Conservation (phyloP, 2,888 invertebrate genomes). For the Latrodectus hesperus region DNA sequence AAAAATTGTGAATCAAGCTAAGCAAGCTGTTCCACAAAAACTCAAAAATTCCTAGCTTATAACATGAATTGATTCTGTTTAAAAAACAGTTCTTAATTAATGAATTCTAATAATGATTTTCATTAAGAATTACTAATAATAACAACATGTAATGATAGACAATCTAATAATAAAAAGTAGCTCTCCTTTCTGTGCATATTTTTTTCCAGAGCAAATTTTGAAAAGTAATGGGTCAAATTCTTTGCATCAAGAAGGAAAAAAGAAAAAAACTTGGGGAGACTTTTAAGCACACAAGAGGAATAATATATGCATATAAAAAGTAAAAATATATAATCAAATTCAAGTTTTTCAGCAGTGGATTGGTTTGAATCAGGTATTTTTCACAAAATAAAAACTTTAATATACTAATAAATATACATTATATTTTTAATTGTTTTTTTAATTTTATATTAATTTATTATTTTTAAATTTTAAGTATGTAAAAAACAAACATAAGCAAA, state of each 20-base stretch:
- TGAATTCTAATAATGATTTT: too few relatives aligned
- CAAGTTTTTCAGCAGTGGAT: neutral
- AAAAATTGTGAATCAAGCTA: too few relatives aligned
- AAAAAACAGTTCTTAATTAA: too few relatives aligned
- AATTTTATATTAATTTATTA: neutral
- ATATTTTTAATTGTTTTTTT: neutral
- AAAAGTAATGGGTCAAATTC: neutral
- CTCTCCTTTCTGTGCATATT: neutral
- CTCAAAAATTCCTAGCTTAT: too few relatives aligned
- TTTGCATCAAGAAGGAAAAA: neutral
- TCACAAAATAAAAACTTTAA: neutral
- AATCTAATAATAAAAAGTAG: neutral
- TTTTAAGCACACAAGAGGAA: too few relatives aligned
- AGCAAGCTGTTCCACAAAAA: too few relatives aligned
- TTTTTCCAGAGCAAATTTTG: neutral
- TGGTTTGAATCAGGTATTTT: neutral
- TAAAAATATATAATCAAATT: neutral
- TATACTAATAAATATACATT: neutral
- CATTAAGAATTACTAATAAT: too few relatives aligned
- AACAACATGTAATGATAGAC: too few relatives aligned
- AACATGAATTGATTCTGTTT: too few relatives aligned
- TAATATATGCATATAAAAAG: neutral
- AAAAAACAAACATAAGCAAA: neutral
- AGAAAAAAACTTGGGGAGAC: neutral
- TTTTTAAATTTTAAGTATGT: neutral